phyloP scores from a whole-genome alignment of 1,140 invertebrate species.

The Halictus rubicundus region DNA sequence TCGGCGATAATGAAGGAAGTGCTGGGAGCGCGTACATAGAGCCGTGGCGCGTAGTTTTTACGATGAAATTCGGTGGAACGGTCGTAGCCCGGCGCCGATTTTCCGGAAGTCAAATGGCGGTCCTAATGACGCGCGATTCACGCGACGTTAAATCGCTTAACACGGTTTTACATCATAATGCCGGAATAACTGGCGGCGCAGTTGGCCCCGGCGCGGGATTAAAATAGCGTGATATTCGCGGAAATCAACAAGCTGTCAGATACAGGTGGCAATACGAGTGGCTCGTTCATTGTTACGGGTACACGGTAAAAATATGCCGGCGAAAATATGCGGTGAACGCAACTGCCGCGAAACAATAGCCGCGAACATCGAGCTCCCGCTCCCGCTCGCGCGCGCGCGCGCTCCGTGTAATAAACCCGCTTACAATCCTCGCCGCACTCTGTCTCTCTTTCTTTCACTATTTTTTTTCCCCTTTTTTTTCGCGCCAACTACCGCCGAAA shows the following conservation, averaged over 20 bases:
- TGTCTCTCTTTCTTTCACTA: neutral
- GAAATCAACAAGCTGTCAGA: slow-evolving; percentile 55
- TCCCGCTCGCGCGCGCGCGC: too few relatives aligned
- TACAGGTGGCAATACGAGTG: slow-evolving; percentile 43
- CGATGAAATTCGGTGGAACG: neutral
- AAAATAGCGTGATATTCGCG: slow-evolving; percentile 45
- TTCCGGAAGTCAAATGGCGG: neutral
- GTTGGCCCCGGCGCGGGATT: slow-evolving; percentile 45
- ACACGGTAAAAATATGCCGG: slow-evolving; percentile 50
- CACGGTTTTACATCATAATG: slow-evolving; percentile 37
- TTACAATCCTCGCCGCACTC: slow-evolving; percentile 45
- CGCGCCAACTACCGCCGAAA: too few relatives aligned
- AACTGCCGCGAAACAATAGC: slow-evolving; percentile 24
- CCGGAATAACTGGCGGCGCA: neutral
- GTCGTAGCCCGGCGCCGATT: neutral
- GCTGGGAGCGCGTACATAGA: too few relatives aligned
- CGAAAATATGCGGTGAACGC: slow-evolving; percentile 23
- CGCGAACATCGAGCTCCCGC: slow-evolving; percentile 36
- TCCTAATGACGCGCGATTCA: slow-evolving; percentile 35
- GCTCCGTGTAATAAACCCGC: slow-evolving; percentile 48
- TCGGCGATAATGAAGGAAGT: neutral
- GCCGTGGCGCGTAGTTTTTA: neutral
- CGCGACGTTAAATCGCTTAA: slow-evolving; percentile 45
- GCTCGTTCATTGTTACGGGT: slow-evolving; percentile 39
- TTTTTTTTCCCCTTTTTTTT: neutral